phyloP scores from a whole-genome alignment of 2,888 invertebrate species.

The Podabrus alpinus region DNA sequence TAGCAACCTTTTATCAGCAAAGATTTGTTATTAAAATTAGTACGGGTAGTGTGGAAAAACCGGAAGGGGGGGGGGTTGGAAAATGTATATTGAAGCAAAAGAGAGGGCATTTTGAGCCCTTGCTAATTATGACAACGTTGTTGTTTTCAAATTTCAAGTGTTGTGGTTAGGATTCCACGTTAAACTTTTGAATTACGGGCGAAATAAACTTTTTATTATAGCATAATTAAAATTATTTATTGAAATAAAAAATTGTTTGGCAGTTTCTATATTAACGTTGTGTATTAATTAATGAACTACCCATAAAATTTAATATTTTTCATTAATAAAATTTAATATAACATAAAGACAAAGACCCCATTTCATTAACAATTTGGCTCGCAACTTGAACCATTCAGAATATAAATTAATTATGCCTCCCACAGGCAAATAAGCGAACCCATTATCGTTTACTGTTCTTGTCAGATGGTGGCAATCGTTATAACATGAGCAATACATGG shows the following conservation, averaged over 20 bases:
- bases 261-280: neutral
- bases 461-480: slow-evolving; percentile 26
- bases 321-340: neutral
- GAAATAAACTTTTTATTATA: no score
- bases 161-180: no score
- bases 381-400: slow-evolving; percentile 19
- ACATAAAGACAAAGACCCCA: slow-evolving; percentile 4
- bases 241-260: neutral
- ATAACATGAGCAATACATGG: slow-evolving; percentile 31
- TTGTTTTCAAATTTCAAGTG: no score
- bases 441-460: slow-evolving; percentile 33
- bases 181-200: no score
- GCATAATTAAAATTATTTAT: neutral
- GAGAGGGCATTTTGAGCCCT: no score
- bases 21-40: neutral
- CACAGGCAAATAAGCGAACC: slow-evolving; percentile 31
- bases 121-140: no score
- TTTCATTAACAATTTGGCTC: slow-evolving; percentile 20
- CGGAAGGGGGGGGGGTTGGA: no score
- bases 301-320: neutral
- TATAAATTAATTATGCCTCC: slow-evolving; percentile 34
- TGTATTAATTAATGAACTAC: neutral
- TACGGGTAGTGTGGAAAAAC: no score
- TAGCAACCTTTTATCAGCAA: neutral
- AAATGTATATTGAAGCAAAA: no score